Base-by-base conservation (phyloP, 2,797 vertebrate genomes). In the Anableps anableps region DNA sequence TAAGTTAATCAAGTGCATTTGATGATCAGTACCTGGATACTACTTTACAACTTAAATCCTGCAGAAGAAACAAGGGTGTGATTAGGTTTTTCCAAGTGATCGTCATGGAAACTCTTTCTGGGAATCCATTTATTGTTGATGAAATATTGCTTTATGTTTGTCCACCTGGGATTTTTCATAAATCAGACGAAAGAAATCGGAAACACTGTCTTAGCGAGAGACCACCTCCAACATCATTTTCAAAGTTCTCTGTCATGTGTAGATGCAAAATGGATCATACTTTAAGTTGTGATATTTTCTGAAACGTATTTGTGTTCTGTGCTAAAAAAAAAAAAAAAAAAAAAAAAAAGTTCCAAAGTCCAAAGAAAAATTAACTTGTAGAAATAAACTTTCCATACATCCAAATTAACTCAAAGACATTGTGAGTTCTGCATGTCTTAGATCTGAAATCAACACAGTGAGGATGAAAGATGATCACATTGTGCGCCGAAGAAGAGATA, bases 391-490 rank as follows among this genome's bases (percentile, higher is more conserved):
- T 53, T 53, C 51, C 16, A 3, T 26, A 7, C 6, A 23, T 53
- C 3, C 8, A 23, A 5, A 50, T 19, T 50, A 50, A 50, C n/a
- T 55, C 53, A 2, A 29, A 29, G 11, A 58, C n/a, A 13, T 13
- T 58, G 26, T 58, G 55, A 14, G 26, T 29, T 58, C 55, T 58
- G 55, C 55, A 3, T 29, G n/a, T 58, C 16, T 75, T 47, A 48
- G n/a, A 41, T 75, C 70, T 72, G 76, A 83, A 53, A 31, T 31
- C 72, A 71, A 41, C 4, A 83, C 70, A 75, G 45, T 41, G 81
- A 80, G 78, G 43, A 43, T 76, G 93, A 90, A 92, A 92, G 88
- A 78, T 4, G 86, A 93, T 92, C 87, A 85, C 76, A 78, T 23
- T 77, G 78, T 19, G 45, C 31, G 50, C 55, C n/a, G 47, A 14